A percentile compares a stretch with the other conserved stretches of the same genome.
Evolutionary conservation across 1,140 invertebrate species (phyloP).

Genomic region (Parapsyche elsis): DNA sequence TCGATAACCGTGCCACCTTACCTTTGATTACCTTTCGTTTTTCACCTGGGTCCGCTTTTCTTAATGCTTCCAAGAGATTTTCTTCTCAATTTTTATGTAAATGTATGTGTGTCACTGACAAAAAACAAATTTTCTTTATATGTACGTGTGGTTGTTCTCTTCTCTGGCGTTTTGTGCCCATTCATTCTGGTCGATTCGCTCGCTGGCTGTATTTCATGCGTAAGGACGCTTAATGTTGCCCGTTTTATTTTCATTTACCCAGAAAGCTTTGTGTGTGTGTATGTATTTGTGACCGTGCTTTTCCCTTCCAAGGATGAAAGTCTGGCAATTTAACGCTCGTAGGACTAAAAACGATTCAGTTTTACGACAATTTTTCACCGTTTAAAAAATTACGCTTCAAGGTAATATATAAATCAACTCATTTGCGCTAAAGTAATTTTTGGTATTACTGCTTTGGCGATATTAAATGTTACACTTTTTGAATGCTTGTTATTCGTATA

Average conservation of each 20-base stretch:
- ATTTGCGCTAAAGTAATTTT: no score
- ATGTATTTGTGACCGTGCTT: neutral
- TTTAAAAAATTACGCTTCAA: neutral
- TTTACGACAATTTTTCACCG: neutral
- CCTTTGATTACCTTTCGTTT: neutral
- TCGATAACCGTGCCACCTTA: neutral
- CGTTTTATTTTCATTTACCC: slow-evolving; percentile 43
- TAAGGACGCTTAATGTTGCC: slow-evolving; percentile 34
- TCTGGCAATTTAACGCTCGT: slow-evolving; percentile 18
- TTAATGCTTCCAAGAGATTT: neutral
- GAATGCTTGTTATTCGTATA: no score
- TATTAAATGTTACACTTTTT: no score
- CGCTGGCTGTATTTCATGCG: slow-evolving; percentile 33
- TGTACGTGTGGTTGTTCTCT: neutral
- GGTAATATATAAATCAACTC: neutral
- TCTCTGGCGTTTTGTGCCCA: neutral
- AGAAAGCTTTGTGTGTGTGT: neutral
- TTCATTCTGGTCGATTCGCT: slow-evolving; percentile 24
- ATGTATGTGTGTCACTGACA: neutral
- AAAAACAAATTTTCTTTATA: slow-evolving; percentile 12
- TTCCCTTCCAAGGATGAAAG: slow-evolving; percentile 6
- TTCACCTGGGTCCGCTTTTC: slow-evolving; percentile 7
- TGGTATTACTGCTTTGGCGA: no score
- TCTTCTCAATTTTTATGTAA: neutral
- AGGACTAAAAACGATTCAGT: slow-evolving; percentile 18